Conservation (phyloP, 2,797 vertebrate species). For the Philypnodon macrostomus region DNA sequence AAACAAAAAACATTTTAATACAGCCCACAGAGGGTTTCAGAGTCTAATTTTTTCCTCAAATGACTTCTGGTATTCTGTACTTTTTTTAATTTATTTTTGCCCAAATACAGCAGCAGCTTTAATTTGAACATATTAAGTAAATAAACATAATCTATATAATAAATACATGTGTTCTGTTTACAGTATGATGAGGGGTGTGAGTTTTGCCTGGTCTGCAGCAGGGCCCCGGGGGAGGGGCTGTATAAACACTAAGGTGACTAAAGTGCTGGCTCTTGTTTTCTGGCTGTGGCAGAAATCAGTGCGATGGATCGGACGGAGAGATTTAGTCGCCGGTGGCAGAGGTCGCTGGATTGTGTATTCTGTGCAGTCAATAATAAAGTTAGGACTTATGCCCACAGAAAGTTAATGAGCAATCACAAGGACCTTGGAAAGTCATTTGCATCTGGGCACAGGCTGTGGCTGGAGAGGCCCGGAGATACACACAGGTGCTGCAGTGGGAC, state of each 20-base stretch:
- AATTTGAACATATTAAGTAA: no score
- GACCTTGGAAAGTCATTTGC: slow-evolving; percentile 97
- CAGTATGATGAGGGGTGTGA: background rate
- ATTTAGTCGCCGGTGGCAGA: slow-evolving; percentile 97
- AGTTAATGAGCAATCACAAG: slow-evolving; percentile 96
- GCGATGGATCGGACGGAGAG: slow-evolving; percentile 93
- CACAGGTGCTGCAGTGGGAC: slow-evolving; percentile 38
- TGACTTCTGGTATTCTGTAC: no score
- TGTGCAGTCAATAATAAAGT: slow-evolving; percentile 99
- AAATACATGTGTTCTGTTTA: slow-evolving; percentile 2
- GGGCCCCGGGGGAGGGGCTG: slow-evolving; percentile 24
- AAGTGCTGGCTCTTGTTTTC: slow-evolving; percentile 82
- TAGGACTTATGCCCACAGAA: slow-evolving; percentile 93
- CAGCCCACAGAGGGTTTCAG: no score
- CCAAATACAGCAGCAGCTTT: no score
- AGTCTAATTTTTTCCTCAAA: no score
- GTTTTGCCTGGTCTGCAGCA: slow-evolving; percentile 14
- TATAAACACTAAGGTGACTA: slow-evolving; percentile 78
- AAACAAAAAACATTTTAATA: no score
- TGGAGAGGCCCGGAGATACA: slow-evolving; percentile 59
- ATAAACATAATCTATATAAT: background rate
- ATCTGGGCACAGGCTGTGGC: slow-evolving; percentile 84
- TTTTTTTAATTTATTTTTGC: no score
- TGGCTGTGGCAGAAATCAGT: slow-evolving; percentile 86
- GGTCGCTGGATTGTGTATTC: slow-evolving; percentile 99